Evolutionary conservation across 37 sponge, comb jelly and placozoan genomes (phyloP).

Genomic region (Tethya wilhelma): DNA sequence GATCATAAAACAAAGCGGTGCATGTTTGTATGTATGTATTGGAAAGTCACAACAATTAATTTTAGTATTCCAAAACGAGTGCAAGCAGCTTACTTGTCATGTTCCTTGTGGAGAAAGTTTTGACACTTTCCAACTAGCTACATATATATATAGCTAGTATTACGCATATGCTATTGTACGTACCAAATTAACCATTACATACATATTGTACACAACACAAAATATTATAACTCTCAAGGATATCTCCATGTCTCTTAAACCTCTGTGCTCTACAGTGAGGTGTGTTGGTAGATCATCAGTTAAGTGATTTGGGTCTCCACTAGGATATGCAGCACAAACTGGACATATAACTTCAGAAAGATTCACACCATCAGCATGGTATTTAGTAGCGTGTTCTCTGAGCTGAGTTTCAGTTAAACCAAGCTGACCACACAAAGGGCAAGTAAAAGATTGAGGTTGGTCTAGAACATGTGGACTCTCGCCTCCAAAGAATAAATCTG

Average conservation of each 20-base stretch:
- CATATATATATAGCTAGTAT: too few relatives aligned
- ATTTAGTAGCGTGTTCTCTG: constrained; percentile 81
- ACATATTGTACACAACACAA: too few relatives aligned
- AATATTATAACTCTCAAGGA: too few relatives aligned
- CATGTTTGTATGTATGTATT: too few relatives aligned
- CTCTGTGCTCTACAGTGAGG: constrained; percentile 83
- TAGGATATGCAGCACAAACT: constrained; percentile 86
- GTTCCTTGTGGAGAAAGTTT: too few relatives aligned
- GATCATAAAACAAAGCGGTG: too few relatives aligned
- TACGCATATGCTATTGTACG: too few relatives aligned
- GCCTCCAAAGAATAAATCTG: constrained; percentile 89
- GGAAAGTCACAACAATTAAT: too few relatives aligned
- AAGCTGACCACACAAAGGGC: constrained; percentile 82
- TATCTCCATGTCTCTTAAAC: constrained; percentile 68
- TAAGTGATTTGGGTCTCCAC: constrained; percentile 79
- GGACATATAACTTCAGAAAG: constrained; percentile 83
- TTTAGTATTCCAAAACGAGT: too few relatives aligned
- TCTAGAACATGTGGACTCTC: constrained; percentile 69
- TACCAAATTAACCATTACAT: too few relatives aligned
- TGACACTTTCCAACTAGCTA: too few relatives aligned
- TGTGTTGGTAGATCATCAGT: constrained; percentile 85
- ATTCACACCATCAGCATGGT: constrained; percentile 52
- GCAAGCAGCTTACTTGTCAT: too few relatives aligned
- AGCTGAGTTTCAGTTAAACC: constrained; percentile 86
- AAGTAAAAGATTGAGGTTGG: constrained; percentile 84